phyloP scores from a whole-genome alignment of 2,797 vertebrate species.

The Apogon hyalosoma region DNA sequence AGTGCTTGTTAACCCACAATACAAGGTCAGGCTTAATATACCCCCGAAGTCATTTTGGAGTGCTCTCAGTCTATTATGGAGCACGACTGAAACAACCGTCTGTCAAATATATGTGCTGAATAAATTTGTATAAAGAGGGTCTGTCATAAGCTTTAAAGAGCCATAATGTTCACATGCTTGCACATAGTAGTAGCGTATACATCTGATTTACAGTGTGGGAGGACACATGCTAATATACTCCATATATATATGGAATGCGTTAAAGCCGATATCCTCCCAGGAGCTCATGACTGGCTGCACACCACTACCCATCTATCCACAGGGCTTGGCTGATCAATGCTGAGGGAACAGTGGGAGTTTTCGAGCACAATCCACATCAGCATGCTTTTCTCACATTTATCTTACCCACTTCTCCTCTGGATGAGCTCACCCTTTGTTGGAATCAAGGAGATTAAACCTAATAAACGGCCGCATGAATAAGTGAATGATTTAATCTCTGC shows the following conservation, averaged over 20 bases:
- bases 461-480: conserved; percentile 53
- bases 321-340: conserved; percentile 49
- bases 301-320: conserved; percentile 54
- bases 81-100: conserved; percentile 37
- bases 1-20: conserved; percentile 60
- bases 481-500: conserved; percentile 49
- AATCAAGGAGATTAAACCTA: conserved; percentile 48
- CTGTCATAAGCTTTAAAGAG: not conserved
- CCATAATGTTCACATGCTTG: not conserved
- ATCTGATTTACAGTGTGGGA: conserved; percentile 8
- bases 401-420: conserved; percentile 15
- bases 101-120: conserved; percentile 27
- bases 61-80: conserved; percentile 40
- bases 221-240: conserved; percentile 10
- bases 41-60: conserved; percentile 40
- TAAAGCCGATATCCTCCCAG: conserved; percentile 50
- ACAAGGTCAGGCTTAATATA: conserved; percentile 68
- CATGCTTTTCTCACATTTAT: conserved; percentile 48
- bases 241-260: conserved; percentile 18
- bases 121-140: conserved; percentile 16
- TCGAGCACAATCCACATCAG: conserved; percentile 16
- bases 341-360: conserved; percentile 41
- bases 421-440: conserved; percentile 34
- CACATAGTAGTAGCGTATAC: not conserved
- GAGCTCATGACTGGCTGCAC: conserved; percentile 59